Evolutionary conservation across 1,140 invertebrate species (phyloP), one percentile per base, ranked within the genome.

Genomic region (Agrilus planipennis): DNA sequence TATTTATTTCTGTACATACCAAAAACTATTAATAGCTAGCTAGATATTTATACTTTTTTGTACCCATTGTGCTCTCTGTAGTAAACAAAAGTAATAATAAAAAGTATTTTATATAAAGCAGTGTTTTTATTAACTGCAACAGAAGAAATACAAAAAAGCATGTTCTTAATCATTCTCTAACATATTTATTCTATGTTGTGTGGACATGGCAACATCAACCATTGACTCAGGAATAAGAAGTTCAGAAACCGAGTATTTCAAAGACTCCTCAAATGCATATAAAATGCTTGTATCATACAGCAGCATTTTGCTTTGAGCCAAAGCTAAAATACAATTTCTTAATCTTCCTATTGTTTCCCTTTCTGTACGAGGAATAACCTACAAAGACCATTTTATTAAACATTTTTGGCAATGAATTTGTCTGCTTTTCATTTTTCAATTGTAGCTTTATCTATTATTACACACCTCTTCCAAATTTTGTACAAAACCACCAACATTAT

Each of bases 231-330:
- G 79, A 48, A 81, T 74, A 1, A 92, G 60, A 2, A 94, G 60
- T 40, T 92, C 83, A 41, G 77, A 76, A 31, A 85, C 76, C 29
- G 72, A 58, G 61, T 90, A 93, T 60, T 87, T 86, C 1, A 76
- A 57, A 12, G 90, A 93, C 51, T 86, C 84, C 53, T 97, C 90
- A 63, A 81, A 96, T 2, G 90, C 89, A 58, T 86, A 89, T 34
- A 83, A 72, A 15, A 97, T 86, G 53, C 84, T 91, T 2, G 89
- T 94, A 55, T 96, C 92, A 56, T 81, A 93, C 3, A 99, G 62
- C 65, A 89, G 79, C 58, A 97, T 81, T 52, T 88, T 84, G 41
- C 82, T 81, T 17, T 83, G 74, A 2, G 86, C 79, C 18, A 99
- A 64, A 3, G 85, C 79, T 22, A 86, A 59, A 41, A 99, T 82